Evolutionary conservation across 2,113 vertebrate genomes (phyloP).

Genomic region (Gopherus evgoodei): DNA sequence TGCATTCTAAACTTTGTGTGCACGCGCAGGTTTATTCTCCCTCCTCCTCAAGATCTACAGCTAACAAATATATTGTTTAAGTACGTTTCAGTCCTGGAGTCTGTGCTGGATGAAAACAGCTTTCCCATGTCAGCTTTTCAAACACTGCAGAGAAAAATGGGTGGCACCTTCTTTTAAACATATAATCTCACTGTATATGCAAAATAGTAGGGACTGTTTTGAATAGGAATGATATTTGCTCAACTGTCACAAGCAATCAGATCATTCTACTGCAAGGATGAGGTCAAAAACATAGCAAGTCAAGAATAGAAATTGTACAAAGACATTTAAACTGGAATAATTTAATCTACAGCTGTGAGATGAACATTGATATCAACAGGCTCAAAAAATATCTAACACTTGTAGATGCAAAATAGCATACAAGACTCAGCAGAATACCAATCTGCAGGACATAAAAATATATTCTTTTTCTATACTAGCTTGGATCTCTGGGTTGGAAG

Average conservation of each 20-base stretch:
- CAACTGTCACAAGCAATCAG: not conserved
- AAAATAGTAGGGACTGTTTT: not conserved
- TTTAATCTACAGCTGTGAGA: not conserved
- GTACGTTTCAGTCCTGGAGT: not conserved
- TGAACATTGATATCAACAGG: not conserved
- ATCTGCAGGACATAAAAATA: too few species aligned
- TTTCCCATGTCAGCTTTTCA: not conserved
- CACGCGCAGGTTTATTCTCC: accelerated
- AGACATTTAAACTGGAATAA: not conserved
- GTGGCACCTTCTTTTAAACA: not conserved
- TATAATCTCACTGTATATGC: not conserved
- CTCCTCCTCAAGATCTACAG: accelerated
- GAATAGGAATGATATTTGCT: not conserved
- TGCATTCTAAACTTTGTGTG: not conserved
- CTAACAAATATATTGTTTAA: not conserved
- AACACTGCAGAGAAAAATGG: not conserved
- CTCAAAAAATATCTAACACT: not conserved
- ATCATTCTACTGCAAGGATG: not conserved
- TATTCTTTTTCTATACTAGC: not conserved
- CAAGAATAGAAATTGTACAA: not conserved
- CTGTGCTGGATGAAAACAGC: not conserved
- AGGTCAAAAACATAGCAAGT: not conserved
- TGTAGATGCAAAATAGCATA: not conserved
- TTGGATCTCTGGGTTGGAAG: not conserved
- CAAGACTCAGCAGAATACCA: not conserved